Conservation (phyloP, 2,113 vertebrate species). For the Sminthopsis crassicaudata region DNA sequence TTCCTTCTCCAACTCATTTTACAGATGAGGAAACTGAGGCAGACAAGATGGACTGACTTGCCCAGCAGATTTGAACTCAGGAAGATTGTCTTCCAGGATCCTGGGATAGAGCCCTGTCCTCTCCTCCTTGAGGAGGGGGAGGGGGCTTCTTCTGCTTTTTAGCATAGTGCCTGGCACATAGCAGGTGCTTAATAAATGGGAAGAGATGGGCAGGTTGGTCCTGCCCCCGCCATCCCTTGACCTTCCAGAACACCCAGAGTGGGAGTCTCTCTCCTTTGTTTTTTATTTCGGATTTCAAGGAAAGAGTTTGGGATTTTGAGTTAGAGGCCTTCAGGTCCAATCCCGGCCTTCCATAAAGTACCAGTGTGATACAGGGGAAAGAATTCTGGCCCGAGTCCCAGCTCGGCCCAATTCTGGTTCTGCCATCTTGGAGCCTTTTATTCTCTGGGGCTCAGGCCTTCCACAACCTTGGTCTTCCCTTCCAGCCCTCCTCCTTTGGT, state of each 20-base stretch:
- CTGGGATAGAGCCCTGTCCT: too few relatives aligned
- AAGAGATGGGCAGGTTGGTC: not conserved
- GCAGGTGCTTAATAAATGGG: not conserved
- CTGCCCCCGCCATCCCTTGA: not conserved
- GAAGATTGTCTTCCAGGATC: too few relatives aligned
- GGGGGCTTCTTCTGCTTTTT: not conserved
- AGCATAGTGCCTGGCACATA: not conserved
- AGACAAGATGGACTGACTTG: too few relatives aligned
- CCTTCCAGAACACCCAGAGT: not conserved
- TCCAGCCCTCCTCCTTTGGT: not conserved
- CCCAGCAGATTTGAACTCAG: too few relatives aligned
- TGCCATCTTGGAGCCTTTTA: not conserved
- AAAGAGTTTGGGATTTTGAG: not conserved
- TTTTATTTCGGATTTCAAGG: not conserved
- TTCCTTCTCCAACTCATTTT: too few relatives aligned
- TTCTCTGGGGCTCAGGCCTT: not conserved
- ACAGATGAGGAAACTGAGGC: too few relatives aligned
- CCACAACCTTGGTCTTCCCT: not conserved
- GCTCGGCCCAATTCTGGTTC: not conserved
- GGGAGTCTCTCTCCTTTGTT: not conserved
- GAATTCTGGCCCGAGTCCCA: not conserved
- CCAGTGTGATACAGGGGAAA: not conserved
- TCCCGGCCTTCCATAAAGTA: not conserved
- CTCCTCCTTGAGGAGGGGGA: too few relatives aligned
- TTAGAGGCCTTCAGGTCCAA: not conserved